A percentile compares a stretch with the other conserved stretches of the same genome.
These are phyloP conservation scores for Saguinus imperator DNA, from an alignment of 2,113 vertebrate genomes.

Conservation along the genomic window DNA sequence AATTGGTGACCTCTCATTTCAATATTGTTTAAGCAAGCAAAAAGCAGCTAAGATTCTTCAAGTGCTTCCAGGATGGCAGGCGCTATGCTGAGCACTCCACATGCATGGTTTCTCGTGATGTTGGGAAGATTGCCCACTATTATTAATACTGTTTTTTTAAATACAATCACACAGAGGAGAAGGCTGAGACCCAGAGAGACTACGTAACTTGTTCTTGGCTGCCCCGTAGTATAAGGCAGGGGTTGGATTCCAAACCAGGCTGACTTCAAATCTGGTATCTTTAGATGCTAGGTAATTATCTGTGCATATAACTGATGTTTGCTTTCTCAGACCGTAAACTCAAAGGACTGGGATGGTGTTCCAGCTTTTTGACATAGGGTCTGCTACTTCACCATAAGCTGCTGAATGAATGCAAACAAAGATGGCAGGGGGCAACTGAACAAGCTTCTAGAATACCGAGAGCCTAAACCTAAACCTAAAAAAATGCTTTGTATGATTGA, in stretches of 20 bases:
- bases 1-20: not conserved
- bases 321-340: not conserved
- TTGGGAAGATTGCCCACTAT: not conserved
- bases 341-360: not conserved
- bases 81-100: not conserved
- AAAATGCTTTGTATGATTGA: not conserved
- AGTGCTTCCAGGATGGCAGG: not conserved
- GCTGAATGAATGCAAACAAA: not conserved
- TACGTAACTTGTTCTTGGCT: accelerated
- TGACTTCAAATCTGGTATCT: not conserved
- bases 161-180: not conserved
- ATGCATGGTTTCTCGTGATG: not conserved
- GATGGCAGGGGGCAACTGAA: not conserved
- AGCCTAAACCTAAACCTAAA: not conserved
- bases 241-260: not conserved
- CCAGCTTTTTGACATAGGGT: not conserved
- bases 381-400: not conserved
- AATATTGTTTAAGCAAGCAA: not conserved
- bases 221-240: not conserved
- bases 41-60: not conserved
- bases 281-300: not conserved
- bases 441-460: not conserved
- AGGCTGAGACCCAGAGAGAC: not conserved
- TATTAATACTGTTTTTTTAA: not conserved
- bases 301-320: not conserved